These are phyloP conservation scores for Patiria pectinifera DNA, from an alignment of 53 echinoderm and acorn worm genomes.

Conservation along the genomic window DNA sequence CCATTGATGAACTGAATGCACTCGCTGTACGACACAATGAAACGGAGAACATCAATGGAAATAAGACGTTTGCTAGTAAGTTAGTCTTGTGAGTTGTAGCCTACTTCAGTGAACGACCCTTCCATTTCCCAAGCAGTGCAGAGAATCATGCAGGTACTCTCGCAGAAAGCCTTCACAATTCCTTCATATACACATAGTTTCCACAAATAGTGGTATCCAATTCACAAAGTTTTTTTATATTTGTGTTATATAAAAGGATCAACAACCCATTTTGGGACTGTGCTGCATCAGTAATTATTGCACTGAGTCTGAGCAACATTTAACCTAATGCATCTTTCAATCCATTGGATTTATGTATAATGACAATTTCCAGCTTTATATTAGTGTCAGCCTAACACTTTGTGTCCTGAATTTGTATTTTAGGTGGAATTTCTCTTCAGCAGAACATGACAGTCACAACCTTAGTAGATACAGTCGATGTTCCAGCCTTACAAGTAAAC, in stretches of 20 bases:
- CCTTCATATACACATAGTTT: too few species aligned
- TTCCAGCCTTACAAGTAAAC: conserved; percentile 59
- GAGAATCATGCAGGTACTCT: too few species aligned
- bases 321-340: too few species aligned
- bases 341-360: too few species aligned
- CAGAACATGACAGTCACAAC: conserved; percentile 71
- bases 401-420: neutral
- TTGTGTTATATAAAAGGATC: too few species aligned
- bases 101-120: neutral
- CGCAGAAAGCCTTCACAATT: too few species aligned
- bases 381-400: neutral
- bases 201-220: too few species aligned
- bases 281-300: too few species aligned
- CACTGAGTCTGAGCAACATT: too few species aligned
- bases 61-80: conserved; percentile 76
- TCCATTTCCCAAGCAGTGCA: neutral
- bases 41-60: conserved; percentile 52
- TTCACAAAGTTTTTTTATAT: too few species aligned
- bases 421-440: conserved; percentile 72
- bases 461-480: conserved; percentile 83
- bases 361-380: too few species aligned
- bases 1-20: conserved; percentile 68
- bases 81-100: neutral
- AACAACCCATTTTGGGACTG: too few species aligned
- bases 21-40: conserved; percentile 64